Evolutionary conservation across 2,888 invertebrate species (phyloP).

Genomic region (Rotaria socialis): DNA sequence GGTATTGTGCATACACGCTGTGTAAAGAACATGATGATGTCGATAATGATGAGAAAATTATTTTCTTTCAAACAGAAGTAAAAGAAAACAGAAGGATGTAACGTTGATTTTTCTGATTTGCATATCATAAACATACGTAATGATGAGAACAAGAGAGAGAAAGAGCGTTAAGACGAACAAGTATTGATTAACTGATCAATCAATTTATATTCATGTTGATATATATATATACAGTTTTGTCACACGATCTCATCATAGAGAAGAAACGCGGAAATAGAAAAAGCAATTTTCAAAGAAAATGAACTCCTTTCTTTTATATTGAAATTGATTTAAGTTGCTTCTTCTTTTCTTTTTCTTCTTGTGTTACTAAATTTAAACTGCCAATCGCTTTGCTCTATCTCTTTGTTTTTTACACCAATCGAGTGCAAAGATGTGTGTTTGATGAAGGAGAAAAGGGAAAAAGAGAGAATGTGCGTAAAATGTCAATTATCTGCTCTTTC

Average conservation of each 20-base stretch:
- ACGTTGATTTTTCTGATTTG: constrained; percentile 29
- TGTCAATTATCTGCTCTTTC: constrained; percentile 15
- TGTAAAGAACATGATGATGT: constrained; percentile 24
- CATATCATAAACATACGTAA: constrained; percentile 17
- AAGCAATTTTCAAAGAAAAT: neutral
- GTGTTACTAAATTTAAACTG: neutral
- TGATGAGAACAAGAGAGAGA: neutral
- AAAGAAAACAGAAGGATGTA: neutral
- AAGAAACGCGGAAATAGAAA: neutral
- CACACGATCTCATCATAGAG: neutral
- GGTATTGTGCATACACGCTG: neutral
- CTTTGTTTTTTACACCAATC: neutral
- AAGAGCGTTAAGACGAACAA: neutral
- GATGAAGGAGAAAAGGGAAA: neutral
- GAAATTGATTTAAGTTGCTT: neutral
- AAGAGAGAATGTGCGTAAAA: constrained; percentile 13
- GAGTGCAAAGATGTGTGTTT: neutral
- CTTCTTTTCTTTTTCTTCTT: neutral
- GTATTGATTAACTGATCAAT: constrained; percentile 23
- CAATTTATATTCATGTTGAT: neutral
- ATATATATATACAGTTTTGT: neutral
- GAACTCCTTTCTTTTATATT: neutral
- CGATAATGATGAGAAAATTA: constrained; percentile 23
- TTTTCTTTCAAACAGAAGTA: neutral
- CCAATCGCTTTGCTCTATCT: neutral